Evolutionary conservation across 2,888 invertebrate species (phyloP).

Genomic region (Seira musarum): DNA sequence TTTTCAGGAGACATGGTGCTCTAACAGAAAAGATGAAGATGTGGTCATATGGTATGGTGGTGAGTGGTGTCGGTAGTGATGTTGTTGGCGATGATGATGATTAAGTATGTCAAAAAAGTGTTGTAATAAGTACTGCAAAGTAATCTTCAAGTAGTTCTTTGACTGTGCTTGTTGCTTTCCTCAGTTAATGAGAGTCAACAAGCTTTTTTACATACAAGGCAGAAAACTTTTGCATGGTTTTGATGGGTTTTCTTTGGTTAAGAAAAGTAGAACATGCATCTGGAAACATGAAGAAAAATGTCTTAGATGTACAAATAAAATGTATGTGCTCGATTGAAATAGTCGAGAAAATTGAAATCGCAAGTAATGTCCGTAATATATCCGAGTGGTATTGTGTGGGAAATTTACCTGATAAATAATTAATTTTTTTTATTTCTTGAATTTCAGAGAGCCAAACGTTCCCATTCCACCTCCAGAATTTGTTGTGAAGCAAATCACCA

Average conservation of each 20-base stretch:
- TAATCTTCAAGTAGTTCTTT: constrained; percentile 12
- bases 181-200: constrained; percentile 9
- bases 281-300: too few species aligned
- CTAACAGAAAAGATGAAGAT: too few species aligned
- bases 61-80: background rate
- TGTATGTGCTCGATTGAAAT: too few species aligned
- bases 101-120: constrained; percentile 7
- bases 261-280: too few species aligned
- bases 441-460: constrained; percentile 68
- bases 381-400: too few species aligned
- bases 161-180: constrained; percentile 4
- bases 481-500: constrained; percentile 68
- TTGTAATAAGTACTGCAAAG: constrained; percentile 9
- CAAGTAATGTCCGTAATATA: too few species aligned
- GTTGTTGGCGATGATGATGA: background rate
- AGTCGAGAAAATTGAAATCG: too few species aligned
- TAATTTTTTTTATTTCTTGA: constrained; percentile 22
- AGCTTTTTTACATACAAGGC: too few species aligned
- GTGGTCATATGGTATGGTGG: too few species aligned
- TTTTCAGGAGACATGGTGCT: background rate
- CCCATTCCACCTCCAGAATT: constrained; percentile 68
- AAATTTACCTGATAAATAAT: constrained; percentile 25
- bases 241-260: too few species aligned
- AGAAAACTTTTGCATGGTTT: too few species aligned
- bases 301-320: too few species aligned